Conservation (phyloP, 2,888 invertebrate genomes). For the Alviniconcha strummeri region DNA sequence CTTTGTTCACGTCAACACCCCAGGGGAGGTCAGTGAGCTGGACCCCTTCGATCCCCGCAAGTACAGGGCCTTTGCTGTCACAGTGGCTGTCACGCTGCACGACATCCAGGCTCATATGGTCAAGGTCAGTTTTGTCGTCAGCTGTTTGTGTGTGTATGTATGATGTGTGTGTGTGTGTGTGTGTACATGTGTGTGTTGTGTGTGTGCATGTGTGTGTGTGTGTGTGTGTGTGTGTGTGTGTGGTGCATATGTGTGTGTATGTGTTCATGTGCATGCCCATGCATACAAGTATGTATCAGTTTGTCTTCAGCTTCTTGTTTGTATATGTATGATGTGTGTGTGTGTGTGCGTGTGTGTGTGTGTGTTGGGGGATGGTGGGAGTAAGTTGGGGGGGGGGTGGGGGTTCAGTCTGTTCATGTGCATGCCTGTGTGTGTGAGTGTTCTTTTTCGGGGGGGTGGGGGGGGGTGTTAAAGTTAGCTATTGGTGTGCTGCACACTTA, state of each 20-base stretch:
- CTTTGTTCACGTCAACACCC: constrained; percentile 45
- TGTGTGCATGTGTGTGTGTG: background rate
- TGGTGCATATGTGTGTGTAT: background rate
- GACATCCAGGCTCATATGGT: constrained; percentile 96
- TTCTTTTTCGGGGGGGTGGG: too few species aligned
- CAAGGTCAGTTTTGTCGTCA: constrained; percentile 76
- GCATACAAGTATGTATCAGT: background rate
- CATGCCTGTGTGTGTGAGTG: too few species aligned
- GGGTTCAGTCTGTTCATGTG: too few species aligned
- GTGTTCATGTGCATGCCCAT: background rate
- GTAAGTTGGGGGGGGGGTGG: too few species aligned
- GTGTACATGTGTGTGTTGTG: background rate
- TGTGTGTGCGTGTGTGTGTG: background rate
- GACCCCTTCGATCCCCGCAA: constrained; percentile 86
- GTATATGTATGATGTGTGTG: background rate
- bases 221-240: background rate
- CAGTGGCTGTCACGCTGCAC: constrained; percentile 93
- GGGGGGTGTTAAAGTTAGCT: too few species aligned
- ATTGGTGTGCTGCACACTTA: too few species aligned
- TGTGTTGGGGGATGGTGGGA: background rate
- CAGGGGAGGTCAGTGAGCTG: constrained; percentile 42
- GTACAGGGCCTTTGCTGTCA: constrained; percentile 92
- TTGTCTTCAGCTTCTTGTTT: background rate
- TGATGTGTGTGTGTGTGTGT: background rate
- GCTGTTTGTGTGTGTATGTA: background rate